Conservation (phyloP, 30 jellyfish, hydroid and myxozoan genomes). For the Pelagia noctiluca region DNA sequence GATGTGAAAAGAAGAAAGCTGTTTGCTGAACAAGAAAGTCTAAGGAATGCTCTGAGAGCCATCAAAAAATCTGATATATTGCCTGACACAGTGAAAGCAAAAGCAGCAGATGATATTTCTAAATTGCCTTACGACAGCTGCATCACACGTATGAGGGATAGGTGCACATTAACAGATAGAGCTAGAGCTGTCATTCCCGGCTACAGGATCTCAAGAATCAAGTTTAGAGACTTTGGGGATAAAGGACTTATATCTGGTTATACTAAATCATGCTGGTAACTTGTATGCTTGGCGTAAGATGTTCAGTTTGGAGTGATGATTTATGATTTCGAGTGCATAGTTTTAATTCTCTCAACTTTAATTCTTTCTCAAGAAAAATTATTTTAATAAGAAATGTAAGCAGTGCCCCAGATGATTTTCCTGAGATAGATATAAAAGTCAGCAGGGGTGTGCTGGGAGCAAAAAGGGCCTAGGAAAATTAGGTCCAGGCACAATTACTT, state of each 20-base stretch:
- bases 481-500: too few species aligned
- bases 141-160: slow-evolving; percentile 74
- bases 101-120: slow-evolving; percentile 92
- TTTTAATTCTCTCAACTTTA: too few species aligned
- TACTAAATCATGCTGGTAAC: slow-evolving; percentile 88
- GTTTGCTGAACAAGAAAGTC: slow-evolving; percentile 83
- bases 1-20: slow-evolving; percentile 88
- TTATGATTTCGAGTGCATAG: too few species aligned
- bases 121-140: slow-evolving; percentile 83
- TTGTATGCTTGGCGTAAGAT: too few species aligned
- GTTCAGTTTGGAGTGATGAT: too few species aligned
- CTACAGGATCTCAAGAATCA: slow-evolving; percentile 93
- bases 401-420: too few species aligned
- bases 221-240: slow-evolving; percentile 92
- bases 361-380: too few species aligned
- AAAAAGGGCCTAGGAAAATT: too few species aligned
- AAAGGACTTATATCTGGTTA: slow-evolving; percentile 92
- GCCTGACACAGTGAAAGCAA: slow-evolving; percentile 77
- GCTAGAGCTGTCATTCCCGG: slow-evolving; percentile 73
- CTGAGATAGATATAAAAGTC: too few species aligned
- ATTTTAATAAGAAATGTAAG: too few species aligned
- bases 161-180: slow-evolving; percentile 94
- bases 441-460: too few species aligned
- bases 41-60: slow-evolving; percentile 77
- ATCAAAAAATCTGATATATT: slow-evolving; percentile 79